A percentile compares a stretch with the other conserved stretches of the same genome.
Evolutionary conservation across 2,797 vertebrate genomes (phyloP).

Genomic region (Molossus molossus): DNA sequence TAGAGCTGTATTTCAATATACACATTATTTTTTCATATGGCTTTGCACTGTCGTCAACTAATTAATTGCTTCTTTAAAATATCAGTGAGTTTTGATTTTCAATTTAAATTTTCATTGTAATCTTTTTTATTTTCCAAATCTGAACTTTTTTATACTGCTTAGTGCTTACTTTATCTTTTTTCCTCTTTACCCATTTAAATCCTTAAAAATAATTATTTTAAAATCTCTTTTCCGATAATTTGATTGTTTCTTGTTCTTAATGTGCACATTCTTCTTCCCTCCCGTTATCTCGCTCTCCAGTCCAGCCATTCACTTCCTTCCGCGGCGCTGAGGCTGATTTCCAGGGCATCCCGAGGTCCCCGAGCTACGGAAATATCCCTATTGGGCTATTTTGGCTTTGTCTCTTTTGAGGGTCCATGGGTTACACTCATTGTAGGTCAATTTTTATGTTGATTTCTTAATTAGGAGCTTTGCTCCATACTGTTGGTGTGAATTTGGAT

Average conservation of each 20-base stretch:
- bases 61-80: not conserved
- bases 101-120: slow-evolving; percentile 40
- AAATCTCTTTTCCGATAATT: not conserved
- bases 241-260: not conserved
- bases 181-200: not conserved
- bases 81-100: slow-evolving; percentile 14
- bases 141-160: not conserved
- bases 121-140: not conserved
- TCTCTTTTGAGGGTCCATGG: not conserved
- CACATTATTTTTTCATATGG: not conserved
- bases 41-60: not conserved
- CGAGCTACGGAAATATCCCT: not conserved
- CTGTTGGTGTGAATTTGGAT: not conserved
- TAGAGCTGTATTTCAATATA: not conserved
- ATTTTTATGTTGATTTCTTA: slow-evolving; percentile 6
- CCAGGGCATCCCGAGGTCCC: not conserved
- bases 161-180: slow-evolving; percentile 22
- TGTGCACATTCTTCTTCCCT: not conserved
- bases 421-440: not conserved
- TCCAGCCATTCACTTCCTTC: not conserved
- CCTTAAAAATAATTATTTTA: not conserved
- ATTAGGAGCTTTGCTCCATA: not conserved
- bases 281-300: not conserved
- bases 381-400: not conserved
- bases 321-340: not conserved